Percentiles rank a stretch among this genome's conserved stretches.
phyloP scores from a whole-genome alignment of 2,113 vertebrate genomes.

The Chitala chitala region DNA sequence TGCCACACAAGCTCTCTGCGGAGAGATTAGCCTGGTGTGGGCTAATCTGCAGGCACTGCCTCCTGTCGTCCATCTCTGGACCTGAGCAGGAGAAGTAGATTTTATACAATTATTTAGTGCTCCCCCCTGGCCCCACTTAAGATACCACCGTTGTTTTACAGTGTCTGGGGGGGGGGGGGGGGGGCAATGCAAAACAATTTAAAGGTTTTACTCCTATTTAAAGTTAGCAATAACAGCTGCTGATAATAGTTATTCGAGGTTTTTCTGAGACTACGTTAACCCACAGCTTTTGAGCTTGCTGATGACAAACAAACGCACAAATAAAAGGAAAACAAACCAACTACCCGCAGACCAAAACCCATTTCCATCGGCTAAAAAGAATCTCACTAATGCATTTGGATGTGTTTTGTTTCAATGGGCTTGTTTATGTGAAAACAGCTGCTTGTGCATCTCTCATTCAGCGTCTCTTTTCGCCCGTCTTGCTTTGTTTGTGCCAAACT shows the following conservation, averaged over 20 bases:
- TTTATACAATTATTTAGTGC: neutral
- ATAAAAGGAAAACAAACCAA: neutral
- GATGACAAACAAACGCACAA: neutral
- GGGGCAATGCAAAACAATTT: neutral
- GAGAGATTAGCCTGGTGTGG: constrained; percentile 5
- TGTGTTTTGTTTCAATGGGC: neutral
- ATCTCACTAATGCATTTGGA: neutral
- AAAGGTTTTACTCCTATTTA: neutral
- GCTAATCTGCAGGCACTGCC: constrained; percentile 1
- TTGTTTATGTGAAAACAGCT: neutral
- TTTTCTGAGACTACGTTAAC: neutral
- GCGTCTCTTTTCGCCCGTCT: neutral
- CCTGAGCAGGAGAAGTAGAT: neutral
- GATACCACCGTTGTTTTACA: neutral
- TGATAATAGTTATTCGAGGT: neutral
- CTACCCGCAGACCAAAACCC: neutral
- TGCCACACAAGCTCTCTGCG: neutral
- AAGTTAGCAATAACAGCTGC: neutral
- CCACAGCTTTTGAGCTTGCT: neutral
- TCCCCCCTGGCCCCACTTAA: neutral
- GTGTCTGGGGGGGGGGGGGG: neutral
- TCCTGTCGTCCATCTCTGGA: neutral
- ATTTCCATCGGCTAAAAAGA: too few relatives aligned
- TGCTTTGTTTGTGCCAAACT: neutral
- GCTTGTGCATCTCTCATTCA: neutral